Evolutionary conservation across 2,797 vertebrate species (phyloP), one percentile per base, ranked within the genome.

Genomic region (Sphaeramia orbicularis): DNA sequence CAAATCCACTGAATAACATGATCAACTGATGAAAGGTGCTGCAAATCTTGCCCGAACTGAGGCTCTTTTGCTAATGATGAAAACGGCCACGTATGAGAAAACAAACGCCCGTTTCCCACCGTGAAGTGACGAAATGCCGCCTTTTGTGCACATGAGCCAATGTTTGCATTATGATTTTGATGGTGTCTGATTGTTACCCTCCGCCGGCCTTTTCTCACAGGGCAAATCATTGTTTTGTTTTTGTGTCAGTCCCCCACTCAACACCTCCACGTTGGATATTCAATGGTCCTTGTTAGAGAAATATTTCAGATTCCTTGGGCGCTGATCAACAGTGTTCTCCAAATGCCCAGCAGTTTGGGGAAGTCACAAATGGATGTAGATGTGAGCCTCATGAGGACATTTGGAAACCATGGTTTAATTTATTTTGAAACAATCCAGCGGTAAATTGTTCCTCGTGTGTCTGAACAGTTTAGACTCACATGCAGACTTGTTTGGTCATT

Each of bases 21-120:
- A 80, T 76, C 81, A 19, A 86, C 82, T 79, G 87, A 85, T 84
- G 80, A 91, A 90, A 91, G 81, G 66, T n/a, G 44, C 84, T 57
- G 54, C 87, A 91, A 87, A 89, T 86, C 86, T 78, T 44, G 7
- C 57, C 49, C 1, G 61, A 65, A 67, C 73, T 38, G 56, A 56
- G 53, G 54, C 65, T 18, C 60, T 49, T 74, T 60, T 60, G 54
- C 72, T 65, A 74, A 86, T 63, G 74, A 73, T 71, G 59, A 64
- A 78, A 79, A 61, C 58, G 56, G 48, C 13, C 65, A 6, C 18
- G 44, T 41, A 67, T 14, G 37, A 24, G 27, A 54, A 66, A 74
- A 69, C 70, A 72, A 84, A 82, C 13, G 40, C 11, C 38, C 9
- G 48, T 61, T 42, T 49, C 67, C 68, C 11, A n/a, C 56, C 10